Conservation (phyloP, 2,113 vertebrate genomes). For the Oenanthe oenanthe region DNA sequence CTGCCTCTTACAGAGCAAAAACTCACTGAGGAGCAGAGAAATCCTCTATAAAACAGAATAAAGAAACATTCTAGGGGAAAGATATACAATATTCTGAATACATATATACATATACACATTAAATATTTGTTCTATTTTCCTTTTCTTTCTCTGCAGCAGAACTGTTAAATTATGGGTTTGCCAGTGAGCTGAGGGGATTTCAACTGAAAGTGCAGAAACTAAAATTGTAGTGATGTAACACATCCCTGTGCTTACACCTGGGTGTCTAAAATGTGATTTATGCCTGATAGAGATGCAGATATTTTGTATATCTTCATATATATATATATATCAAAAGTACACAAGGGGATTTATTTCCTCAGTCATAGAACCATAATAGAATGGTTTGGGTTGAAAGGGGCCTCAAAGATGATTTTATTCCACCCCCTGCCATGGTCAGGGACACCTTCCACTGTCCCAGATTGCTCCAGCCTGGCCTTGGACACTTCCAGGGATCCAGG, state of each 20-base stretch:
- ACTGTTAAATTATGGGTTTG: background rate
- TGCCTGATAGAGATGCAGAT: background rate
- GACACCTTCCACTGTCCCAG: accelerated
- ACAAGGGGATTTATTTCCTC: background rate
- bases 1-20: background rate
- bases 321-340: background rate
- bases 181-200: background rate
- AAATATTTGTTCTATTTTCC: background rate
- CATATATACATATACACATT: accelerated
- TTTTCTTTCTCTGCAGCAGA: background rate
- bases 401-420: accelerated
- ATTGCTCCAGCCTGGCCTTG: accelerated
- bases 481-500: background rate
- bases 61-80: background rate
- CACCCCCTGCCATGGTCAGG: background rate
- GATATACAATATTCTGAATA: background rate
- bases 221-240: background rate
- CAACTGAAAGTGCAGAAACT: background rate
- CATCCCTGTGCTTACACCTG: background rate
- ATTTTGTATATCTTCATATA: background rate
- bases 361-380: background rate
- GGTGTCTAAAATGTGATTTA: background rate
- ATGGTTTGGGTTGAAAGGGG: background rate
- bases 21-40: background rate
- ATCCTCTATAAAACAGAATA: background rate